Base-by-base conservation (phyloP, 35 echinoderm and acorn worm genomes). In the Diadema setosum region DNA sequence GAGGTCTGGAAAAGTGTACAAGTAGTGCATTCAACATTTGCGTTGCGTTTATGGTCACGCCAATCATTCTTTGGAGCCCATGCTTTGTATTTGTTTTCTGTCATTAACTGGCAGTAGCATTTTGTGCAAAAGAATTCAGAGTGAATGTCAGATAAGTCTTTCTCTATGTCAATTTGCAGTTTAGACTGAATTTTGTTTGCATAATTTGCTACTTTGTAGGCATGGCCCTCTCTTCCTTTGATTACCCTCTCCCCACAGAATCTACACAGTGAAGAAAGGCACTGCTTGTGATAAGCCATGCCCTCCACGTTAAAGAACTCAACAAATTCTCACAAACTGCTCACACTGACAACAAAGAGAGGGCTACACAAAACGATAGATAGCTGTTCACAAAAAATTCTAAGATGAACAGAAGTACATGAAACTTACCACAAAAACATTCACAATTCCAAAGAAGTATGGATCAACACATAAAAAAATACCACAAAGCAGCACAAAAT, bases 1-100 rank as follows among this genome's bases (percentile, higher is more conserved):
- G 11, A 42, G 12, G 2, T 76, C 37, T 39, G 21, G 32, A 75
- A 75, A 14, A 29, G 36, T 15, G 0, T 1, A 76, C 70, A 76
- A 8, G 70, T 76, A 15, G 8, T 12, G n/a, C 70, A 76, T 12
- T 76, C 37, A n/a, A n/a, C n/a, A n/a, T n/a, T n/a, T 40, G 70
- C 34, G 42, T 76, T 76, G 15, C 70, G 12, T 76, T 76, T 42
- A 34, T 76, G 70, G 5, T 76, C 39, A 18, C 5, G 0, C 70
- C 70, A 75, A n/a, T 76, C 70, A 76, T 76, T 76, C 36, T 76
- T 76, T 8, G 70, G 70, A 39, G 31, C 12, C 70, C 70, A 76
- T n/a, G 70, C 23, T 76, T 36, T 76, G 21, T 37, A 18, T 76
- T 76, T 18, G 42, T 76, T 76, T 42, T 5, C 65, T 6, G 35